Conservation (phyloP, 2,888 invertebrate genomes). For the Dasysyrphus albostriatus region DNA sequence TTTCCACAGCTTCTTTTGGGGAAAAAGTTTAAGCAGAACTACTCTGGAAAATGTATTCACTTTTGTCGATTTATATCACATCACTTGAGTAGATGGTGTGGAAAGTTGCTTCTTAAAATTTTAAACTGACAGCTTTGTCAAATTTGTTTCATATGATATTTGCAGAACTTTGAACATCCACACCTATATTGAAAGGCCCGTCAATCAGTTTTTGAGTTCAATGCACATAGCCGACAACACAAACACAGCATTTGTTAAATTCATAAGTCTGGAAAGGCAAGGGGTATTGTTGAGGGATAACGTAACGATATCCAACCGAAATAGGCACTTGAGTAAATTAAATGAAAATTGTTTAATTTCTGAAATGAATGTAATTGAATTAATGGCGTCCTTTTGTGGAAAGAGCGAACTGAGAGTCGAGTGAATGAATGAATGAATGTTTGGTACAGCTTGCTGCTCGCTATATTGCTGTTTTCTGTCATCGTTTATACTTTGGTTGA, state of each 20-base stretch:
- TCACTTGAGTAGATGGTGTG: no score
- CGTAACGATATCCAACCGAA: constrained; percentile 58
- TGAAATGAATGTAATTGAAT: constrained; percentile 75
- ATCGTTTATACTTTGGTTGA: neutral
- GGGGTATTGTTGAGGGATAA: neutral
- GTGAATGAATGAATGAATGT: neutral
- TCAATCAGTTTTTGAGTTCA: neutral
- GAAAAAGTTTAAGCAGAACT: no score
- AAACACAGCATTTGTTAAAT: neutral
- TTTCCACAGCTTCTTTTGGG: no score
- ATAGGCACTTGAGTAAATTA: constrained; percentile 75
- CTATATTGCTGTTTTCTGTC: constrained; percentile 18
- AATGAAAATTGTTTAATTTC: constrained; percentile 76
- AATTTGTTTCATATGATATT: neutral
- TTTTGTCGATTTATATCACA: no score
- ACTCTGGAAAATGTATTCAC: no score
- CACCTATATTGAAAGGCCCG: neutral
- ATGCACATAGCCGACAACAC: neutral
- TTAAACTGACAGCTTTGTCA: no score
- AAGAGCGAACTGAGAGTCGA: neutral
- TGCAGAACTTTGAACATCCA: neutral
- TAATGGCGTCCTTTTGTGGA: constrained; percentile 57
- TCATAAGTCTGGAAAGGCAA: neutral
- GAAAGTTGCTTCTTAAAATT: no score
- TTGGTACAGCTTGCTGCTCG: neutral